Conservation (phyloP, 2,888 invertebrate genomes). For the Liposcelis brunnea region DNA sequence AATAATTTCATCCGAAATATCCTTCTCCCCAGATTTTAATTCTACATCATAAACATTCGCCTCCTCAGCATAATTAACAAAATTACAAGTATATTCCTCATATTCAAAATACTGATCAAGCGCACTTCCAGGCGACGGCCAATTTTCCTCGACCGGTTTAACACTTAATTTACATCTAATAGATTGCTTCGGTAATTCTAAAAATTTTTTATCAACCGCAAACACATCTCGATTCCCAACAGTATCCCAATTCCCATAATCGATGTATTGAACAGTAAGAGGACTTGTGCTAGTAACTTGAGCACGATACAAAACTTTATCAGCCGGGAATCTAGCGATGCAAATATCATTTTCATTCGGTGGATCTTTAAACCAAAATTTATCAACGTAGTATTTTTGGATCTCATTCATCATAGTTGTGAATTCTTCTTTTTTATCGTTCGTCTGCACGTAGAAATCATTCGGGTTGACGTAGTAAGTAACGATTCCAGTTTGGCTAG, state of each 20-base stretch:
- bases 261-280: not conserved
- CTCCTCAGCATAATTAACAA: not conserved
- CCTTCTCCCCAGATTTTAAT: not conserved
- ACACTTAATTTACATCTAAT: not conserved
- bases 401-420: not conserved
- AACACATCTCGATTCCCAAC: not conserved
- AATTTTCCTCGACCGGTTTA: not conserved
- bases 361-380: not conserved
- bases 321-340: not conserved
- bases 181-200: conserved; percentile 1
- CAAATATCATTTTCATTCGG: not conserved
- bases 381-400: not conserved
- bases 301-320: conserved; percentile 2
- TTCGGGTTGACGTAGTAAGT: not conserved
- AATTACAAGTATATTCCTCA: not conserved
- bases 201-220: not conserved
- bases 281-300: not conserved
- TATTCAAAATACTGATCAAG: not conserved
- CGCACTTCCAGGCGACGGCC: too few species aligned
- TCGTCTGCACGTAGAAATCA: not conserved
- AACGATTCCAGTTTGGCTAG: not conserved
- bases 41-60: not conserved
- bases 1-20: not conserved
- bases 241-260: not conserved
- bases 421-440: not conserved